A percentile compares a stretch with the other conserved stretches of the same genome.
These are phyloP conservation scores for Laticauda laticaudata DNA, from an alignment of 2,113 vertebrate genomes.

Conservation along the genomic window DNA sequence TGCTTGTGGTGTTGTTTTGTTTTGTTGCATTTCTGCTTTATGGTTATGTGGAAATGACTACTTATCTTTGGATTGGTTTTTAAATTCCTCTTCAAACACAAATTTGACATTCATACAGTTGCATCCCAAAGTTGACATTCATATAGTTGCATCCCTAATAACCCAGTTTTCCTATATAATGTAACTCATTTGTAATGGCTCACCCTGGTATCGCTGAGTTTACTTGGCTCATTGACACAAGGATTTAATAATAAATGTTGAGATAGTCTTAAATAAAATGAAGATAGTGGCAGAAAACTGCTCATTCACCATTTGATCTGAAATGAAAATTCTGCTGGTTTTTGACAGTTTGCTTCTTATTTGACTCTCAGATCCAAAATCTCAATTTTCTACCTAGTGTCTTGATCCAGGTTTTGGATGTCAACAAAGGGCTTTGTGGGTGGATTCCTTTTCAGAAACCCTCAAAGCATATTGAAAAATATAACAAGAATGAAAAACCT, in stretches of 20 bases:
- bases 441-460: neutral
- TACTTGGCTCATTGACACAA: neutral
- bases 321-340: neutral
- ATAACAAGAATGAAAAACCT: neutral
- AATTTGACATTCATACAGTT: neutral
- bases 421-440: neutral
- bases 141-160: neutral
- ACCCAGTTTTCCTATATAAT: neutral
- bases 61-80: neutral
- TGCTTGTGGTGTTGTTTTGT: neutral
- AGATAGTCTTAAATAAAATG: neutral
- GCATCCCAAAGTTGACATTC: neutral
- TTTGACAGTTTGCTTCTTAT: neutral
- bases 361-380: neutral
- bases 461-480: neutral
- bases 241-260: neutral
- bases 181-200: neutral
- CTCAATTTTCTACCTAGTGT: neutral
- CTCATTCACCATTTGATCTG: neutral
- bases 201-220: neutral
- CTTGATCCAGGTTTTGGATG: neutral
- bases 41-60: neutral
- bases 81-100: neutral
- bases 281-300: neutral
- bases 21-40: neutral